Evolutionary conservation across 2,888 invertebrate species (phyloP).

Genomic region (Romanomermis culicivorax): DNA sequence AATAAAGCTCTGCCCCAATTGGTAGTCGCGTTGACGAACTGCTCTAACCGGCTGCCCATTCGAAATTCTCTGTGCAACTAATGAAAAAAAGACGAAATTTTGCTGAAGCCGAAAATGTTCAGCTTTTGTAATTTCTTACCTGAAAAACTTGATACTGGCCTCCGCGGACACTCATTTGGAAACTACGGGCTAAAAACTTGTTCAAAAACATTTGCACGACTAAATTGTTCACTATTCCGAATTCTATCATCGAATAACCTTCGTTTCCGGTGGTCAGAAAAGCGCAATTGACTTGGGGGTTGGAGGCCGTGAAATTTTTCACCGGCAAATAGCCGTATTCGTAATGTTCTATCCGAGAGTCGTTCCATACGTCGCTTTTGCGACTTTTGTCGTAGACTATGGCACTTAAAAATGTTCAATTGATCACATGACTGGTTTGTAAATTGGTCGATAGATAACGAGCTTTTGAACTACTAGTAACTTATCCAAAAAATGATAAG

Average conservation of each 20-base stretch:
- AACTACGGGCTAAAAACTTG: not conserved
- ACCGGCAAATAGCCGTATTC: slow-evolving; percentile 1
- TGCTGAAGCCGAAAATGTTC: not conserved
- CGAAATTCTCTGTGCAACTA: not conserved
- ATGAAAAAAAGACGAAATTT: not conserved
- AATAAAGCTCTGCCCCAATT: not conserved
- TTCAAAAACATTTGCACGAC: not conserved
- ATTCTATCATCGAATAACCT: not conserved
- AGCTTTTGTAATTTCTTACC: not conserved
- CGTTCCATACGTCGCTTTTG: not conserved
- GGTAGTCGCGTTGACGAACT: not conserved
- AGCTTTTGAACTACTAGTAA: too few species aligned
- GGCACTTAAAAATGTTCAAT: not conserved
- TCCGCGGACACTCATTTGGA: not conserved
- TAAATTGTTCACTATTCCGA: not conserved
- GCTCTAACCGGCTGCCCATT: not conserved
- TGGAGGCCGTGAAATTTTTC: not conserved
- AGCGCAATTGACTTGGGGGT: not conserved
- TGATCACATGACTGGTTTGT: too few species aligned
- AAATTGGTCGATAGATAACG: too few species aligned
- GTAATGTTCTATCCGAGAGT: not conserved
- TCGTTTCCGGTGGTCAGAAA: not conserved
- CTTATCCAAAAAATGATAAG: too few species aligned
- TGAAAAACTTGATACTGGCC: not conserved
- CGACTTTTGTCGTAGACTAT: not conserved